Percentiles rank a stretch among this genome's conserved stretches.
These are phyloP conservation scores for Suncus etruscus DNA, from an alignment of 2,113 vertebrate genomes.

Conservation along the genomic window DNA sequence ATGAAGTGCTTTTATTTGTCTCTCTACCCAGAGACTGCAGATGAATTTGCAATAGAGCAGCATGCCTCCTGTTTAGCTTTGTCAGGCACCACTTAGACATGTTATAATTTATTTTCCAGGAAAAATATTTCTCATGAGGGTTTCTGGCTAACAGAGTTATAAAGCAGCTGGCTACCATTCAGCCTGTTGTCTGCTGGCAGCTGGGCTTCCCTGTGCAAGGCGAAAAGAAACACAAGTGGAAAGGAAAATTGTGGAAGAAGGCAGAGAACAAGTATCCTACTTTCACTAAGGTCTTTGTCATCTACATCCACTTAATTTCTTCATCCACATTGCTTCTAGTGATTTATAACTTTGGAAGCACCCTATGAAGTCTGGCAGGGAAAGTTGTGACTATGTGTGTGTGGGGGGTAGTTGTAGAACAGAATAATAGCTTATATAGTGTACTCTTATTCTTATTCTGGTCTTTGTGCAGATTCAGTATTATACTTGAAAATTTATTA, in stretches of 20 bases:
- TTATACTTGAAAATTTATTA: not conserved
- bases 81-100: conserved; percentile 91
- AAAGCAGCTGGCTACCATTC: conserved; percentile 90
- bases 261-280: not conserved
- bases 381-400: not conserved
- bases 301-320: not conserved
- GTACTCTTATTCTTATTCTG: not conserved
- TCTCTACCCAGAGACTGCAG: conserved; percentile 89
- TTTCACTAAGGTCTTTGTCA: not conserved
- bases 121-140: conserved; percentile 91
- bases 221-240: conserved; percentile 69
- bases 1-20: conserved; percentile 93
- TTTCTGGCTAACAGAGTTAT: conserved; percentile 89
- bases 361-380: not conserved
- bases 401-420: too few relatives aligned
- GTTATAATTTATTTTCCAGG: conserved; percentile 93
- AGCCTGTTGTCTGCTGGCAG: conserved; percentile 85
- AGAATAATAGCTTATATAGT: not conserved
- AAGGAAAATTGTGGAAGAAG: not conserved
- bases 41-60: conserved; percentile 90
- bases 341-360: not conserved
- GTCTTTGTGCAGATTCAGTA: not conserved
- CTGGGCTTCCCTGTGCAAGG: conserved; percentile 81
- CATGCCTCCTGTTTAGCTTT: conserved; percentile 91
- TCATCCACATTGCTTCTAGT: not conserved